Evolutionary conservation across 2,113 vertebrate species (phyloP), one percentile per base, ranked within the genome.

Genomic region (Haemorhous mexicanus): DNA sequence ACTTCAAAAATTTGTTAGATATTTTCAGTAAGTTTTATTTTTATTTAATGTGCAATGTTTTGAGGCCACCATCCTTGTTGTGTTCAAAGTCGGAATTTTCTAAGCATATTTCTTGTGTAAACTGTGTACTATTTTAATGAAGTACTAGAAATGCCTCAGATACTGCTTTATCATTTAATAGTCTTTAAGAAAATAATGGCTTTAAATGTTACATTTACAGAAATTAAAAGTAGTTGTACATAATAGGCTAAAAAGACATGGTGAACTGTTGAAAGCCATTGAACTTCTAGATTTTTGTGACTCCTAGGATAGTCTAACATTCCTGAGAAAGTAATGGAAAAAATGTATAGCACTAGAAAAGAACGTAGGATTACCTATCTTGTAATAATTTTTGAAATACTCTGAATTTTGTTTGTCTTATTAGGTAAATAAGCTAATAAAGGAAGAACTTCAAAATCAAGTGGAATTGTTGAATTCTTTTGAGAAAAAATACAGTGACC

Each of bases 401-500:
- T 67, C 56, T 74, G 13, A 72, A 11, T 69, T 92, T 81, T 84
- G 44, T 44, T 93, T 11, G 0, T 14, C 4, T 47, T 81, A 13
- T 33, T 94, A 97, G 99, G 95, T 96, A 88, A 99, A 98, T 97
- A 99, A 99, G 90, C 92, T 99, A 79, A 97, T 99, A 93, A 99
- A 99, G 83, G 99, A 99, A 95, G 99, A 99, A 90, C 96, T 99
- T 55, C 99, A 99, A 93, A 98, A 98, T 95, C 99, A 99, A 95
- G 98, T 98, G 41, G 99, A 99, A 96, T 97, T 99, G 64, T 96
- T 99, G 43, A 98, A 98, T 89, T 98, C 98, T 50, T 98, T 99
- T 97, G 99, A 99, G 97, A 99, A 99, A 97, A 99, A 99, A 94
- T 99, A 99, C 32, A 99, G 98, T 53, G 99, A 99, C 93, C 99